Percentiles rank a stretch among this genome's conserved stretches.
phyloP scores from a whole-genome alignment of 2,113 vertebrate species.

The Gobio gobio region DNA sequence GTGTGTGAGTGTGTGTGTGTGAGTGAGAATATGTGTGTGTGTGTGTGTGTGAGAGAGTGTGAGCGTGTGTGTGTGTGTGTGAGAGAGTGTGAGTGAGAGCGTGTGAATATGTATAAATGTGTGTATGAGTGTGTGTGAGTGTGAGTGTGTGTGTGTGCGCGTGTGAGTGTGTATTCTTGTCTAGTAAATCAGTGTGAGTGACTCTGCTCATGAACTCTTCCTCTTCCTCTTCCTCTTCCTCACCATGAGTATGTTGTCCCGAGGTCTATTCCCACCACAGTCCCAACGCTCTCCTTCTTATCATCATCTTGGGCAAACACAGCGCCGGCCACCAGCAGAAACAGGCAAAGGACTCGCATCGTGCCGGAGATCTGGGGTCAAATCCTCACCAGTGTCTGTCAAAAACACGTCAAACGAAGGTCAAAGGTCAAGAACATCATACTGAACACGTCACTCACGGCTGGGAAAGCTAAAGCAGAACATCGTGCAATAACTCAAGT shows the following conservation, averaged over 20 bases:
- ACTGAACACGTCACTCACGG: too few species aligned
- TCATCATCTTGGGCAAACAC: slow-evolving; percentile 86
- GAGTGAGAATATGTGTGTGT: background rate
- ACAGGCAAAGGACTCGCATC: slow-evolving; percentile 72
- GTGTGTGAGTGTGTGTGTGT: too few species aligned
- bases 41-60: too few species aligned
- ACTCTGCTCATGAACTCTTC: background rate
- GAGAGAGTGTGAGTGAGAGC: too few species aligned
- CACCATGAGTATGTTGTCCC: slow-evolving; percentile 97
- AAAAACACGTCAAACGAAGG: background rate
- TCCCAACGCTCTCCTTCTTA: slow-evolving; percentile 89
- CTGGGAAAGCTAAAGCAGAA: background rate
- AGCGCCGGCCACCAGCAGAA: slow-evolving; percentile 72
- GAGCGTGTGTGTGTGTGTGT: too few species aligned
- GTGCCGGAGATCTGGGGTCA: slow-evolving; percentile 2
- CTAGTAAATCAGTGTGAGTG: background rate
- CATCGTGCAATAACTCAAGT: background rate
- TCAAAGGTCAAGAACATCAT: background rate
- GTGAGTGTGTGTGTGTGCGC: too few species aligned
- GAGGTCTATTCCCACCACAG: slow-evolving; percentile 92
- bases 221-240: too few species aligned
- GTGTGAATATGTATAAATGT: too few species aligned
- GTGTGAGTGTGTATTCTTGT: background rate
- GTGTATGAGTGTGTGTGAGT: too few species aligned
- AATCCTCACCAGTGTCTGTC: background rate